These are phyloP conservation scores for Luehdorfia chinensis DNA, from an alignment of 1,140 invertebrate species.

Conservation along the genomic window DNA sequence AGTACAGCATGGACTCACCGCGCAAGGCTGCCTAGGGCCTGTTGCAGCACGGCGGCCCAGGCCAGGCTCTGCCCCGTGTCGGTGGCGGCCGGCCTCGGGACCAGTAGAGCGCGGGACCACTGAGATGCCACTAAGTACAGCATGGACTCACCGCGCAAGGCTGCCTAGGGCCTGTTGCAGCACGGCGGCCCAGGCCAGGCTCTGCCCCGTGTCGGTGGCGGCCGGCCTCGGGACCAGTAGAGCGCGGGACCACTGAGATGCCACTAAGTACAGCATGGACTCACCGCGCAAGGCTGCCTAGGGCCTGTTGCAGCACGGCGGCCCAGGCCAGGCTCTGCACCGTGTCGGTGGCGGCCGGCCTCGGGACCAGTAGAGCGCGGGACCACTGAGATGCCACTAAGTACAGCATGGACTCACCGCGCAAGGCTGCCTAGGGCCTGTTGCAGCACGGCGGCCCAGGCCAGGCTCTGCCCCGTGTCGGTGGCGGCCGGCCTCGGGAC, in stretches of 20 bases:
- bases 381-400: conserved; percentile 90
- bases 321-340: conserved; percentile 91
- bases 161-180: conserved; percentile 90
- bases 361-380: conserved; percentile 78
- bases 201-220: conserved; percentile 85
- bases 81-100: conserved; percentile 85
- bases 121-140: conserved; percentile 91
- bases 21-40: conserved; percentile 87
- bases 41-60: conserved; percentile 92
- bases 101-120: conserved; percentile 79
- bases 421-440: conserved; percentile 88
- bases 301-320: conserved; percentile 89
- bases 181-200: conserved; percentile 90
- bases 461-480: conserved; percentile 87
- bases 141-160: conserved; percentile 79
- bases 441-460: conserved; percentile 92
- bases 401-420: no score
- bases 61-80: conserved; percentile 88
- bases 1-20: no score
- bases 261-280: no score
- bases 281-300: conserved; percentile 83
- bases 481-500: conserved; percentile 85
- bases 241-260: conserved; percentile 84
- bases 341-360: conserved; percentile 86
- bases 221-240: conserved; percentile 85